These are phyloP conservation scores for Pachycephus smyrnensis DNA, from an alignment of 2,888 invertebrate genomes.

Conservation along the genomic window DNA sequence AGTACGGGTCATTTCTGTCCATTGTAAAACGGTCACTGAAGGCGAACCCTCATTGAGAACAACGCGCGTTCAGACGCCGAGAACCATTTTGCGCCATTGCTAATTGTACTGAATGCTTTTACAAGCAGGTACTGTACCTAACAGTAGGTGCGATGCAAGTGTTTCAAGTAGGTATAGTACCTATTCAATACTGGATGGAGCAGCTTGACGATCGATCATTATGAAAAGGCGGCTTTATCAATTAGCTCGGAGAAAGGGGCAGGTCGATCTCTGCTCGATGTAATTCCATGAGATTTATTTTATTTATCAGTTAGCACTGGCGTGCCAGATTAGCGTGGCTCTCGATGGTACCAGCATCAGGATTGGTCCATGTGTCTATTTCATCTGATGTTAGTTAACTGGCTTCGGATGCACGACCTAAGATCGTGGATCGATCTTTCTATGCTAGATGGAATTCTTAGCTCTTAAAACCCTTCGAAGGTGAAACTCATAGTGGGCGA, in stretches of 20 bases:
- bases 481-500: conserved; percentile 48
- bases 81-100: neutral
- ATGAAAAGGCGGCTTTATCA: neutral
- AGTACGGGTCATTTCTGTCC: neutral
- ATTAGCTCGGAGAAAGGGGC: neutral
- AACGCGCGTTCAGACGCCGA: too few relatives aligned
- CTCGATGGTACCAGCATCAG: neutral
- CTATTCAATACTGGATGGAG: neutral
- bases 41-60: neutral
- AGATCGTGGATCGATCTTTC: conserved; percentile 10
- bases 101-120: neutral
- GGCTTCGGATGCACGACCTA: neutral
- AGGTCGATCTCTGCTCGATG: neutral
- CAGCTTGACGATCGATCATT: neutral
- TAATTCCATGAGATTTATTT: neutral
- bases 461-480: conserved; percentile 35
- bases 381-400: neutral
- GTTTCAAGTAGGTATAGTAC: neutral
- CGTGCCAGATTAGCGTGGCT: too few relatives aligned
- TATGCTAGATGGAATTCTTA: conserved; percentile 12
- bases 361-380: neutral
- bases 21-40: neutral
- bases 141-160: neutral
- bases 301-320: neutral
- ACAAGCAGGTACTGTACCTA: neutral